A percentile compares a stretch with the other conserved stretches of the same genome.
These are phyloP conservation scores for Aporrectodea caliginosa DNA, from an alignment of 1,140 invertebrate species.

Conservation along the genomic window DNA sequence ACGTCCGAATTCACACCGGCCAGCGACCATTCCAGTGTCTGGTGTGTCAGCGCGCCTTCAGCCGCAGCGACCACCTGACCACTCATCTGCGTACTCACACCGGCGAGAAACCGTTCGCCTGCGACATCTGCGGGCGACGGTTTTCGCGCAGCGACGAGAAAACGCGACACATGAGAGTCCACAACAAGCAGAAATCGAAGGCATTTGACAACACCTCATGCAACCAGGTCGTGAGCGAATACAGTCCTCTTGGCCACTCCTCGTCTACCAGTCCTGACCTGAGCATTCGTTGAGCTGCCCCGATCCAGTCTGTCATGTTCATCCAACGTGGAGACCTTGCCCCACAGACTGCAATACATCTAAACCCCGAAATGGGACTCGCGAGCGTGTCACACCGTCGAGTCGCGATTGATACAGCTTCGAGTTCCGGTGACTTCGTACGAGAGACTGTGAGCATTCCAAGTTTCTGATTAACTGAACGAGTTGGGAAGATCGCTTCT, in stretches of 20 bases:
- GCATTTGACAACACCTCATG: background rate
- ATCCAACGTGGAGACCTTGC: too few species aligned
- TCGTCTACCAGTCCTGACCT: background rate
- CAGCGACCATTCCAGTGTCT: conserved; percentile 98
- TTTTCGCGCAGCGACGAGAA: conserved; percentile 98
- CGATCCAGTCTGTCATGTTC: too few species aligned
- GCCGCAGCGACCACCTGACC: conserved; percentile 67
- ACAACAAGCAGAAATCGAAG: conserved; percentile 79
- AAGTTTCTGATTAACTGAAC: too few species aligned
- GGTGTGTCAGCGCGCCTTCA: conserved; percentile 97
- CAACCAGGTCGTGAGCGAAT: background rate
- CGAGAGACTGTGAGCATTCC: too few species aligned
- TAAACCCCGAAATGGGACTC: too few species aligned
- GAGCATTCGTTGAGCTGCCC: too few species aligned
- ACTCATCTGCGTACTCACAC: conserved; percentile 57
- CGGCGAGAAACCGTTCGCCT: conserved; percentile 91
- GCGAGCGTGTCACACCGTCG: too few species aligned
- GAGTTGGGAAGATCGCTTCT: too few species aligned
- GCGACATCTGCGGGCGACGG: conserved; percentile 94
- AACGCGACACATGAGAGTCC: conserved; percentile 96
- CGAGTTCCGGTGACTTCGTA: too few species aligned
- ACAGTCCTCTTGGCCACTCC: background rate
- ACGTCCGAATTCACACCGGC: conserved; percentile 98
- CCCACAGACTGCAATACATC: too few species aligned
- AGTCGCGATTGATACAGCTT: too few species aligned